Evolutionary conservation across 2,888 invertebrate genomes (phyloP), one percentile per base, ranked within the genome.

Genomic region (Protophormia terraenovae): DNA sequence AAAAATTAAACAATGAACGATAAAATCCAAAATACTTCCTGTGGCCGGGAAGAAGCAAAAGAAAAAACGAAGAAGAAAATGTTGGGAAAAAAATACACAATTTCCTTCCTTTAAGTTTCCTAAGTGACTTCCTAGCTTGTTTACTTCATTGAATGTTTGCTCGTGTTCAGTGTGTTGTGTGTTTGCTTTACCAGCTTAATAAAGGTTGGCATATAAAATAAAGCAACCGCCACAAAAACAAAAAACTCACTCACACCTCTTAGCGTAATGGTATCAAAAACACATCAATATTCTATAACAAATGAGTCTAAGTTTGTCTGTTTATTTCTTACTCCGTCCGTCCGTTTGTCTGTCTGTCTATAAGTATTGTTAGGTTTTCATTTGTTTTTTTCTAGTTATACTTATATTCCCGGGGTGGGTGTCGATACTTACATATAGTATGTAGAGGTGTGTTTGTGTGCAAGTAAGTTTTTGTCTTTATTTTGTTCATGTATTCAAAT

Each of bases 1-100:
- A 80, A 80, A 76, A 80, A 80, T 84, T 67, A 80, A 80, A 80
- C 84, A 84, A 84, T 84, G 64, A 84, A 72, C 81, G 84, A 84
- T 84, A 81, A 76, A 84, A 84, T 84, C 81, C 71, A 71, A 84
- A 84, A 69, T 81, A 60, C 75, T 84, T 84, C 84, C 84, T 80
- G 84, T 67, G 84, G 71, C 66, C 66, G 71, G 76, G 76, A 71
- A 76, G 58, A 67, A 66, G 55, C 47, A 53, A 58, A 41, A 22
- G 16, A 45, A 73, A 55, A 47, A 45, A 55, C 8, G 29, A 22
- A 24, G 10, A 47, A 58, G 35, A 45, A 66, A n/a, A n/a, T n/a
- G 45, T 66, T 47, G 35, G n/a, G n/a, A n/a, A 83, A 45, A 67
- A 67, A 69, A 53, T 24, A 73, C 78, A 79, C 78, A 83, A 79